Conservation (phyloP, 2,797 vertebrate genomes). For the Vespertilio murinus region DNA sequence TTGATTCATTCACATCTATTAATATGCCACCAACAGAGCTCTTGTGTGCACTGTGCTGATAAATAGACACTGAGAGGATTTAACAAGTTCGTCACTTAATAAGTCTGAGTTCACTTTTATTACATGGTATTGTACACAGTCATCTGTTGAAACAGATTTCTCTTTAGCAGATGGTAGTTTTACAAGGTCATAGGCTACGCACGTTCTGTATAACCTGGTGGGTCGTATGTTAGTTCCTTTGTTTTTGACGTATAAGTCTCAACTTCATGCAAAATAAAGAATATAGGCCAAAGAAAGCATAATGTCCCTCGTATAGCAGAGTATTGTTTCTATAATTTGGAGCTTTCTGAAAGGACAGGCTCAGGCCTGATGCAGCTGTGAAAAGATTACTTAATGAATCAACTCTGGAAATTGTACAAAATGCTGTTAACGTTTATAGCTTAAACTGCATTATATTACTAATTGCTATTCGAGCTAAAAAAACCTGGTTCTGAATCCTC, state of each 20-base stretch:
- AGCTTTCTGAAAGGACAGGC: slow-evolving; percentile 75
- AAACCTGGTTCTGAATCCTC: slow-evolving; percentile 75
- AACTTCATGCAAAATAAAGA: slow-evolving; percentile 79
- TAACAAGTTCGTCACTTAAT: slow-evolving; percentile 87
- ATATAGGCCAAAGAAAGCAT: slow-evolving; percentile 77
- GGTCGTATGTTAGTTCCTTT: slow-evolving; percentile 74
- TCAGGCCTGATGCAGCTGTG: slow-evolving; percentile 67
- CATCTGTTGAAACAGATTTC: slow-evolving; percentile 84
- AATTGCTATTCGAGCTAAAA: slow-evolving; percentile 75
- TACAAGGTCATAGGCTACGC: slow-evolving; percentile 83
- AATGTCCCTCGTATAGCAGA: slow-evolving; percentile 75
- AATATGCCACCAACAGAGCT: slow-evolving; percentile 57
- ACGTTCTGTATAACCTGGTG: slow-evolving; percentile 82
- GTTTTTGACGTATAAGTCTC: slow-evolving; percentile 73
- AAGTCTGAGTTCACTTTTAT: slow-evolving; percentile 83
- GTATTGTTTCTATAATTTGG: slow-evolving; percentile 71
- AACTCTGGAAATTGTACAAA: slow-evolving; percentile 78
- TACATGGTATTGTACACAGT: slow-evolving; percentile 85
- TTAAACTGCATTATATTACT: slow-evolving; percentile 74
- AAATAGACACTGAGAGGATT: slow-evolving; percentile 82
- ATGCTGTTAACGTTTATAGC: slow-evolving; percentile 73
- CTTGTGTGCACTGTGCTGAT: slow-evolving; percentile 68
- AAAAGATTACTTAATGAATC: slow-evolving; percentile 71
- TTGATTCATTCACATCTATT: slow-evolving; percentile 77
- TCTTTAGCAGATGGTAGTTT: slow-evolving; percentile 81